Conservation (phyloP, 1,140 invertebrate species). For the Tachypleus tridentatus region DNA sequence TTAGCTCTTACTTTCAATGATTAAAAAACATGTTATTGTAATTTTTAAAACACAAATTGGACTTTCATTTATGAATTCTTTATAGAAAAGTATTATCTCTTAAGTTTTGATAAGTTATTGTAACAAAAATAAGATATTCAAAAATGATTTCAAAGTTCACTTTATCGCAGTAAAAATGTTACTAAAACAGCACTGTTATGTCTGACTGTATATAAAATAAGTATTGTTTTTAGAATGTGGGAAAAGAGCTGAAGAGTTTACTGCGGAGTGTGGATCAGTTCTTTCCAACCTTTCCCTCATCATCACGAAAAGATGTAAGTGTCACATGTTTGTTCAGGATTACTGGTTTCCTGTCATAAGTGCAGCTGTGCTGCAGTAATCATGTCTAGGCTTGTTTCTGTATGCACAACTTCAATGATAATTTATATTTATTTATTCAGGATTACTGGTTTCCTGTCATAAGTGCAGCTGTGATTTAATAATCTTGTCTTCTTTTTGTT, state of each 20-base stretch:
- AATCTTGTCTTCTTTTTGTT: too few species aligned
- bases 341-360: too few species aligned
- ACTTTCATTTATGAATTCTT: neutral
- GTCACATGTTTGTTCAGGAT: neutral
- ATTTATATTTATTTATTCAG: too few species aligned
- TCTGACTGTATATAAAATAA: too few species aligned
- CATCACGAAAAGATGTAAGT: slow-evolving; percentile 34
- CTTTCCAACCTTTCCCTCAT: slow-evolving; percentile 56
- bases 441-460: too few species aligned
- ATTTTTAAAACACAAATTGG: neutral
- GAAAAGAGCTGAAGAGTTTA: slow-evolving; percentile 60
- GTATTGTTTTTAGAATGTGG: slow-evolving; percentile 47
- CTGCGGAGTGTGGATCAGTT: slow-evolving; percentile 72
- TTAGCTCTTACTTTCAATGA: too few species aligned
- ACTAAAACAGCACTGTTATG: too few species aligned
- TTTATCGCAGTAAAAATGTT: slow-evolving; percentile 1
- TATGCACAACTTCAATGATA: too few species aligned
- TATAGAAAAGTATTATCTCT: neutral
- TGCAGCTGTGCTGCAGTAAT: too few species aligned
- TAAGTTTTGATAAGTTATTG: neutral
- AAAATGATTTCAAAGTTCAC: slow-evolving; percentile 1
- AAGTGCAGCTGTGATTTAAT: too few species aligned
- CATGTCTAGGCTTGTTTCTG: too few species aligned
- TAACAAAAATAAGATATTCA: neutral
- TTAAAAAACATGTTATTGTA: neutral